Evolutionary conservation across 2,797 vertebrate genomes (phyloP).

Genomic region (Falco columbarius): DNA sequence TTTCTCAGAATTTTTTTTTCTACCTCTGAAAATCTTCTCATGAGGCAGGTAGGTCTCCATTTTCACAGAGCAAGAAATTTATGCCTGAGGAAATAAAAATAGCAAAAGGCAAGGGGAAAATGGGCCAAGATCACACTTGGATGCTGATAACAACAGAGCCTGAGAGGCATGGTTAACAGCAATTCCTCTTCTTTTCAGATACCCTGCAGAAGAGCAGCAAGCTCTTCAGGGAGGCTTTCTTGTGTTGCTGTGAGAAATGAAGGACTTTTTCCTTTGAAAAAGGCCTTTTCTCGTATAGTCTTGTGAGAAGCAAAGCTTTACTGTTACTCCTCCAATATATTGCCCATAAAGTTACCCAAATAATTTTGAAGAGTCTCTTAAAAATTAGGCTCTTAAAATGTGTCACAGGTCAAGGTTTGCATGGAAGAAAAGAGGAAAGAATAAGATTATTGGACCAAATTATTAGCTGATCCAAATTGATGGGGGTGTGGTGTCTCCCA

Average conservation of each 20-base stretch:
- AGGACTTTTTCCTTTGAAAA: background rate
- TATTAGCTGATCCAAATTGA: background rate
- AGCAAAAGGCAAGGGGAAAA: background rate
- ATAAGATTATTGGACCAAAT: background rate
- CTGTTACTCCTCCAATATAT: background rate
- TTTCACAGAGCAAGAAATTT: background rate
- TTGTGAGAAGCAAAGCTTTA: background rate
- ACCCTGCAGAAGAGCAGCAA: background rate
- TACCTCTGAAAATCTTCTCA: background rate
- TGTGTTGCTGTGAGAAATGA: background rate
- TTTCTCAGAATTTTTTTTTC: background rate
- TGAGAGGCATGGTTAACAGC: background rate
- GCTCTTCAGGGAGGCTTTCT: background rate
- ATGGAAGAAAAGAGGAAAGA: background rate
- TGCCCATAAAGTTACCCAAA: background rate
- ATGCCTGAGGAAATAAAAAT: background rate
- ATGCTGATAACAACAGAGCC: background rate
- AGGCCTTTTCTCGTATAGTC: background rate
- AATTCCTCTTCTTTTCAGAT: background rate
- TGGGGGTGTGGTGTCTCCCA: background rate
- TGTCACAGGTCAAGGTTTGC: background rate
- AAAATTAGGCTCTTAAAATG: background rate
- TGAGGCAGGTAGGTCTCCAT: background rate
- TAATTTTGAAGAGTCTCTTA: background rate
- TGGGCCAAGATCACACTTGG: background rate